These are phyloP conservation scores for Andricus grossulariae DNA, from an alignment of 1,140 invertebrate species.

Conservation along the genomic window DNA sequence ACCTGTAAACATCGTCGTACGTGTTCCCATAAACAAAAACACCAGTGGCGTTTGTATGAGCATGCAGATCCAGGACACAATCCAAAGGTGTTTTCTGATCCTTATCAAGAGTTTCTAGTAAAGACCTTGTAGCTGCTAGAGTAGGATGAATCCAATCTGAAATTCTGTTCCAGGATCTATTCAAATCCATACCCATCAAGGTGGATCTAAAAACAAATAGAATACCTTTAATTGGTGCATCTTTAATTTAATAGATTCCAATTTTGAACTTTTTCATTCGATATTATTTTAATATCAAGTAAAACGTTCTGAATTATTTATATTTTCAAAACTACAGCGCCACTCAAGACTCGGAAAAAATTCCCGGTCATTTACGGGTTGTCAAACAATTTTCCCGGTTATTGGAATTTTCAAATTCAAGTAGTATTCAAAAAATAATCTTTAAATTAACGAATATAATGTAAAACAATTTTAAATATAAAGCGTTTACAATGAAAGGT, in stretches of 20 bases:
- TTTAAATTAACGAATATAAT: too few species aligned
- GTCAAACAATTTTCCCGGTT: too few species aligned
- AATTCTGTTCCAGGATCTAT: constrained; percentile 92
- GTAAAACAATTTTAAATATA: too few species aligned
- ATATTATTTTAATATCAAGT: too few species aligned
- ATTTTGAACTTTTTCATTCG: too few species aligned
- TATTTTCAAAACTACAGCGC: too few species aligned
- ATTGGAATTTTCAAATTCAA: too few species aligned
- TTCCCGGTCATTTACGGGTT: too few species aligned
- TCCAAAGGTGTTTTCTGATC: constrained; percentile 80
- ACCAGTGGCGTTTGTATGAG: constrained; percentile 93
- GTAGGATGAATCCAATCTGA: constrained; percentile 94
- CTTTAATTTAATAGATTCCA: background rate
- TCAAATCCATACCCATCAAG: constrained; percentile 93
- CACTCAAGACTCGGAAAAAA: too few species aligned
- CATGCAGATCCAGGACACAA: constrained; percentile 96
- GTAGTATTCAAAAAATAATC: too few species aligned
- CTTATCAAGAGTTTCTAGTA: constrained; percentile 85
- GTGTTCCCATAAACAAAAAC: constrained; percentile 97
- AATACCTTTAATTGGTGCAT: constrained; percentile 23
- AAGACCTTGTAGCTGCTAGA: constrained; percentile 86
- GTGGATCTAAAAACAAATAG: constrained; percentile 81
- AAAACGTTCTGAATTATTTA: too few species aligned
- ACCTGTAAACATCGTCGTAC: constrained; percentile 95
- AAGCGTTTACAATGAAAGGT: too few species aligned